Evolutionary conservation across 37 sponge, comb jelly and placozoan genomes (phyloP).

Genomic region (Ianthella basta): DNA sequence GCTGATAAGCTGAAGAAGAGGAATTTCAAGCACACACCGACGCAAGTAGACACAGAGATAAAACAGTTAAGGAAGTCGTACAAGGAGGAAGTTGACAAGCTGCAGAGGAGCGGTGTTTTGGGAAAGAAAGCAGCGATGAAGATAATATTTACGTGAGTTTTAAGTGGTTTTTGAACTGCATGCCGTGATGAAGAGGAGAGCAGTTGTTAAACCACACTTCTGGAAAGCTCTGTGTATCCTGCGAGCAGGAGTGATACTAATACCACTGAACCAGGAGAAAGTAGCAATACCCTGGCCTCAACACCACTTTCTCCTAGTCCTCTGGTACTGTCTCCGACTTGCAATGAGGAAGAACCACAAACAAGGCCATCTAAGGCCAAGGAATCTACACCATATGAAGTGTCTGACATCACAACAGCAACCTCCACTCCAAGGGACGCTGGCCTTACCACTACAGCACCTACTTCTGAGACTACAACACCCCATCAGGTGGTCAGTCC

Average conservation of each 20-base stretch:
- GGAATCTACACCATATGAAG: background rate
- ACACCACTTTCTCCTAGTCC: too few species aligned
- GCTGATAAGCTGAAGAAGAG: constrained; percentile 6
- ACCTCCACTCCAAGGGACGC: background rate
- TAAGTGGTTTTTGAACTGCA: too few species aligned
- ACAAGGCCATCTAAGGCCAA: too few species aligned
- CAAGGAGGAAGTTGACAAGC: background rate
- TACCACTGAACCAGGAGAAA: background rate
- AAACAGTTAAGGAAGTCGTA: background rate
- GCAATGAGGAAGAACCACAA: constrained; percentile 3
- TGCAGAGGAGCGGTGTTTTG: background rate
- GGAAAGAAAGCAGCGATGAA: background rate
- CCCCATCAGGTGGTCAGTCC: too few species aligned
- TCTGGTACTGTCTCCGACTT: background rate
- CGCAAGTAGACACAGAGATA: background rate
- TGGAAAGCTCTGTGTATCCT: background rate
- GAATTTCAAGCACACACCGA: background rate
- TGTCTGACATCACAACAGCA: background rate
- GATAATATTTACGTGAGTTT: too few species aligned
- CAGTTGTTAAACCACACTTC: too few species aligned
- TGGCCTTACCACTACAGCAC: constrained; percentile 10
- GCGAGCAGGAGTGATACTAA: background rate
- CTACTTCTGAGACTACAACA: too few species aligned
- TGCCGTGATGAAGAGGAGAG: too few species aligned
- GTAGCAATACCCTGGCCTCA: background rate